phyloP scores from a whole-genome alignment of 2,113 vertebrate species.

The Poeciliopsis occidentalis region DNA sequence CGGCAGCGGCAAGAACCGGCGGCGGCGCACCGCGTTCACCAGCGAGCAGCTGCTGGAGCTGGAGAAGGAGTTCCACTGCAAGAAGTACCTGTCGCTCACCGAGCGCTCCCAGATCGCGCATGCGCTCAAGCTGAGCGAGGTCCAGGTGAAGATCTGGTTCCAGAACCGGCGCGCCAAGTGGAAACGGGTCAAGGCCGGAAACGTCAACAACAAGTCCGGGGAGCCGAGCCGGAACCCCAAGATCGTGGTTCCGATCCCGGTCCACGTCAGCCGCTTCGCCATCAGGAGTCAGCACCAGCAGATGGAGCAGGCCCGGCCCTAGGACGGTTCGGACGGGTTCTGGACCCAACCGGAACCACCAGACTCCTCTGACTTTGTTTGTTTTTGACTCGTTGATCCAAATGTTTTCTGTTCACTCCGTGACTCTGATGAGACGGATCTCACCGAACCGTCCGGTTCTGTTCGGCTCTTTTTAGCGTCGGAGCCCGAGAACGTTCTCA shows the following conservation, averaged over 20 bases:
- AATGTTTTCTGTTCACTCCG: background rate
- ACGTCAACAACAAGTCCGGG: conserved; percentile 96
- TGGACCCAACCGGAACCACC: too few relatives aligned
- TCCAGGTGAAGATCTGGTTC: conserved; percentile 99
- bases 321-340: conserved; percentile 51
- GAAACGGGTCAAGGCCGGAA: conserved; percentile 98
- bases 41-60: conserved; percentile 98
- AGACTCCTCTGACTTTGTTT: too few relatives aligned
- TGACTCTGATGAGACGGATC: background rate
- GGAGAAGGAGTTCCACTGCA: conserved; percentile 99
- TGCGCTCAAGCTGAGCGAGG: conserved; percentile 96
- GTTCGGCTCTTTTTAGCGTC: too few relatives aligned
- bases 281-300: conserved; percentile 99
- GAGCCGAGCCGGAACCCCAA: conserved; percentile 96
- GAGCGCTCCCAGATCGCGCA: conserved; percentile 99
- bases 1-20: conserved; percentile 91
- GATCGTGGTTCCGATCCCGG: conserved; percentile 97
- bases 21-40: conserved; percentile 95
- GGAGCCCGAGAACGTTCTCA: background rate
- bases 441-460: too few relatives aligned
- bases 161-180: conserved; percentile 98
- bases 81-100: conserved; percentile 97
- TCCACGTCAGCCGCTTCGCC: conserved; percentile 97
- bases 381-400: background rate
- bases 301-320: conserved; percentile 94